These are phyloP conservation scores for Stercorarius parasiticus DNA, from an alignment of 2,113 vertebrate species.

Conservation along the genomic window DNA sequence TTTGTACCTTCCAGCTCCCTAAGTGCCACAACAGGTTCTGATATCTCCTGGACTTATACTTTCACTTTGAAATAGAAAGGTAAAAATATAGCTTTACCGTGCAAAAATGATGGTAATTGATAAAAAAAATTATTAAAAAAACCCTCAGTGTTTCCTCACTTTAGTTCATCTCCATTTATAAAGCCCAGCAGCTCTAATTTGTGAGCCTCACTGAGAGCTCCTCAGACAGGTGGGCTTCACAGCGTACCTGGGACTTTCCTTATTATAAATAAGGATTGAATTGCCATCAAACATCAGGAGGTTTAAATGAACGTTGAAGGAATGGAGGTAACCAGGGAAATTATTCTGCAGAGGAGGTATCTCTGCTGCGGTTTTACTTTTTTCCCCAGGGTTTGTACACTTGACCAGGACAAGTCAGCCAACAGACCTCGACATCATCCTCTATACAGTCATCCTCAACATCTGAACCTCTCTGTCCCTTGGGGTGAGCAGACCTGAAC, in stretches of 20 bases:
- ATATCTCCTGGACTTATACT: rapidly evolving
- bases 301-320: not conserved
- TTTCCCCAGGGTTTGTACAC: not conserved
- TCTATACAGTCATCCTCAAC: not conserved
- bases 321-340: not conserved
- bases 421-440: not conserved
- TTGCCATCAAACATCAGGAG: not conserved
- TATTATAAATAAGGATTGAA: not conserved
- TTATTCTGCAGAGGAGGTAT: not conserved
- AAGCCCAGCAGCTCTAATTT: not conserved
- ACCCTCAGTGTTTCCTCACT: not conserved
- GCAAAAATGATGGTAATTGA: not conserved
- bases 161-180: not conserved
- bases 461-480: not conserved
- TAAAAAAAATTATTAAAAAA: not conserved
- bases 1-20: not conserved
- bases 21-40: not conserved
- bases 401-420: not conserved
- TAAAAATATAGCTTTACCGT: not conserved
- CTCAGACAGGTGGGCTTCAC: not conserved
- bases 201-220: not conserved
- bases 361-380: not conserved
- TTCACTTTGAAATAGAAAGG: not conserved
- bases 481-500: not conserved
- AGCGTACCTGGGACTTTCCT: not conserved